Evolutionary conservation across 2,888 invertebrate species (phyloP).

Genomic region (Petrophora chlorosata): DNA sequence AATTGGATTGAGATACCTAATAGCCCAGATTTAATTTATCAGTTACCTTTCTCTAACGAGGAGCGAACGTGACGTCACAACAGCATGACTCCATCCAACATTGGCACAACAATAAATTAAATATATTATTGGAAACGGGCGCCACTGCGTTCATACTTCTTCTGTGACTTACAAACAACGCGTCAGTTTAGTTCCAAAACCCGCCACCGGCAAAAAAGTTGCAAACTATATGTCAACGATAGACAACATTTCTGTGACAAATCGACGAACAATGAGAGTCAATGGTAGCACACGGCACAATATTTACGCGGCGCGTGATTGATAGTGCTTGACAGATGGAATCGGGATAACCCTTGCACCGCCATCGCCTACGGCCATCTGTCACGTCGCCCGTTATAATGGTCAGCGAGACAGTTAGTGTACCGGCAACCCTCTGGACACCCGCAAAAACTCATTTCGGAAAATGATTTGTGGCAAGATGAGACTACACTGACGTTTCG

Average conservation of each 20-base stretch:
- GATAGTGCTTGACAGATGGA: conserved; percentile 76
- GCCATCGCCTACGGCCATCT: conserved; percentile 61
- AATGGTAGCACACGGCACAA: conserved; percentile 68
- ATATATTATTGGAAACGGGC: no score
- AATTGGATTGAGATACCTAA: not conserved
- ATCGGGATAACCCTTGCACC: conserved; percentile 69
- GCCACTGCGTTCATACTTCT: no score
- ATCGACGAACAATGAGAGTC: conserved; percentile 67
- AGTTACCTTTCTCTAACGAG: conserved; percentile 16
- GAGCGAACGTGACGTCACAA: no score
- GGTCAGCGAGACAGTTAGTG: conserved; percentile 51
- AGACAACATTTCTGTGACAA: no score
- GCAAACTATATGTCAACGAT: no score
- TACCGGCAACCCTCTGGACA: conserved; percentile 39
- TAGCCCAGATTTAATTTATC: not conserved
- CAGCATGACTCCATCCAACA: conserved; percentile 61
- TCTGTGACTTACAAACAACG: no score
- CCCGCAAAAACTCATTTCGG: conserved; percentile 39
- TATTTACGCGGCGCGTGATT: conserved; percentile 73
- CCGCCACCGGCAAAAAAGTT: not conserved
- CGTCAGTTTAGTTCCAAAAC: not conserved
- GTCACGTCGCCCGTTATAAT: conserved; percentile 54
- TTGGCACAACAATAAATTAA: conserved; percentile 43
- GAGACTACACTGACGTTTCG: conserved; percentile 5
- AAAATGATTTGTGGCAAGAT: conserved; percentile 37